Evolutionary conservation across 2,888 invertebrate species (phyloP).

Genomic region (Pheosia gnoma): DNA sequence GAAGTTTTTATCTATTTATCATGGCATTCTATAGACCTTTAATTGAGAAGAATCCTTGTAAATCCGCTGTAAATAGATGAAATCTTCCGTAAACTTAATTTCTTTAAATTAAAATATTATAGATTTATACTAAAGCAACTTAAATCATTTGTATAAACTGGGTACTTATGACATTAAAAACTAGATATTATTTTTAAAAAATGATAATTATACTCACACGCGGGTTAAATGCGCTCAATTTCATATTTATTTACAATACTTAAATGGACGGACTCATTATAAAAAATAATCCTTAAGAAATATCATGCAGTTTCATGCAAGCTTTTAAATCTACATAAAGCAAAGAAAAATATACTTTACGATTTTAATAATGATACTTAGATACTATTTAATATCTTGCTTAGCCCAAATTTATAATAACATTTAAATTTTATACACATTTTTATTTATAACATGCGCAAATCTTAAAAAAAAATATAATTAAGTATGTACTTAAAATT

Average conservation of each 20-base stretch:
- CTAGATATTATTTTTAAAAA: slow-evolving; percentile 5
- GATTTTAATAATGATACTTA: background rate
- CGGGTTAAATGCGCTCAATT: slow-evolving; percentile 1
- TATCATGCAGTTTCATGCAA: background rate
- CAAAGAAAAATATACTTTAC: background rate
- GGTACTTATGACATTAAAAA: slow-evolving; percentile 2
- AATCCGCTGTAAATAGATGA: too few species aligned
- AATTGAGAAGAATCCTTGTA: too few species aligned
- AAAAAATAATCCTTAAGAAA: background rate
- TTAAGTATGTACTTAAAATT: slow-evolving; percentile 6
- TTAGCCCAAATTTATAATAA: too few species aligned
- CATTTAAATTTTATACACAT: background rate
- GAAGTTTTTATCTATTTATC: too few species aligned
- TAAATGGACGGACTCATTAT: background rate
- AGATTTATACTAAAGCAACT: too few species aligned
- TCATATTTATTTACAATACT: background rate
- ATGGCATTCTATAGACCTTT: too few species aligned
- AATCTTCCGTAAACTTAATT: too few species aligned
- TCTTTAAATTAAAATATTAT: too few species aligned
- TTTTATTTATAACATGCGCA: background rate
- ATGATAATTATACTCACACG: background rate
- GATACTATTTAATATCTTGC: too few species aligned
- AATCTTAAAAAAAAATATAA: background rate
- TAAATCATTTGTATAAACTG: background rate
- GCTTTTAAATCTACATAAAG: background rate